Conservation (phyloP, 1,140 invertebrate species). For the Mesaphorura yosii region DNA sequence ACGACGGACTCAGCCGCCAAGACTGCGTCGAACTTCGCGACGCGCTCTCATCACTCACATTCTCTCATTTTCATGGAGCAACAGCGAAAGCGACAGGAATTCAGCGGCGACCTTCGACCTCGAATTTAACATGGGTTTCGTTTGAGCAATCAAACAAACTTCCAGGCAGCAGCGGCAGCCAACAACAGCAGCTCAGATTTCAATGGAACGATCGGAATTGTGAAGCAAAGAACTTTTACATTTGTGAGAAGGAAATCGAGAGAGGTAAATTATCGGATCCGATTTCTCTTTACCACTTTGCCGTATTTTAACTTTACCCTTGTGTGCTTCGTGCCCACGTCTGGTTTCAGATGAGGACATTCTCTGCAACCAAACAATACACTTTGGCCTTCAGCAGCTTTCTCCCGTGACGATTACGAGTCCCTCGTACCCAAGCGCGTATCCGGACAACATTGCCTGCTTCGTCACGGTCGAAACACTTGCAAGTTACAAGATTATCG, state of each 20-base stretch:
- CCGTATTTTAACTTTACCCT: neutral
- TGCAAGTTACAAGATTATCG: conserved; percentile 45
- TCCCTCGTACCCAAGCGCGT: conserved; percentile 54
- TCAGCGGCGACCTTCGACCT: too few relatives aligned
- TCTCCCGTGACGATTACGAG: conserved; percentile 44
- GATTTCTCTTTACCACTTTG: neutral
- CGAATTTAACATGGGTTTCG: neutral
- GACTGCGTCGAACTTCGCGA: conserved; percentile 63
- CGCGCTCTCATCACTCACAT: conserved; percentile 29
- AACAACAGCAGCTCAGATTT: conserved; percentile 38
- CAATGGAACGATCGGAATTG: conserved; percentile 70
- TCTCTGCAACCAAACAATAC: conserved; percentile 50
- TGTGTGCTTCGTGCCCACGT: too few relatives aligned
- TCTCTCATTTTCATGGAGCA: neutral
- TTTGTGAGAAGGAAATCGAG: conserved; percentile 51
- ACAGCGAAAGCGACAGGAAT: conserved; percentile 8
- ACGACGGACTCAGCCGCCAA: conserved; percentile 61
- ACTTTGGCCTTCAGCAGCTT: conserved; percentile 32
- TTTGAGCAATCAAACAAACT: neutral
- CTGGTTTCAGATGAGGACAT: conserved; percentile 14
- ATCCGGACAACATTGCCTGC: conserved; percentile 57
- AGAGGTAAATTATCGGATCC: conserved; percentile 40
- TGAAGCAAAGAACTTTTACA: conserved; percentile 52
- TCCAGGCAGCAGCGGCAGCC: neutral
- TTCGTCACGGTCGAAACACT: conserved; percentile 44